Conservation (phyloP, 2,888 invertebrate species). For the Phaedon cochleariae region DNA sequence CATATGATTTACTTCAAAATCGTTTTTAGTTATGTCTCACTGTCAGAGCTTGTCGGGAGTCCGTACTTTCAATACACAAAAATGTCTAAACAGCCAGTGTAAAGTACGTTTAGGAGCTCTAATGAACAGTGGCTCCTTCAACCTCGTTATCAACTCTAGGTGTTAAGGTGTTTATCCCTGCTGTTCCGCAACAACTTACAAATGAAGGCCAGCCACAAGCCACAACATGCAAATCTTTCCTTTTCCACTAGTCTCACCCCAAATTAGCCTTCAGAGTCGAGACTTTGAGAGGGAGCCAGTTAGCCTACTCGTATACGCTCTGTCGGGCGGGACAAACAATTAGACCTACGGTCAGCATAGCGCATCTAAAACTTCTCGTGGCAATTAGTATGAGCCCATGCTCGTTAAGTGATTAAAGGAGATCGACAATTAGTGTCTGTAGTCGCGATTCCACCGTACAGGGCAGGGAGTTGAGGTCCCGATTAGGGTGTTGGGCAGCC, state of each 20-base stretch:
- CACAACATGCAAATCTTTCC: not conserved
- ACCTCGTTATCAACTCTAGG: no score
- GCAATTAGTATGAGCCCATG: slow-evolving; percentile 8
- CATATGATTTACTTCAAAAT: no score
- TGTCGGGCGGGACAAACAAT: slow-evolving; percentile 14
- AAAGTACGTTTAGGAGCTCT: no score
- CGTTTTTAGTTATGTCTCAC: no score
- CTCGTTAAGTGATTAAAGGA: slow-evolving; percentile 10
- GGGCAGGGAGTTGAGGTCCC: no score
- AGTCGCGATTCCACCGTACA: not conserved
- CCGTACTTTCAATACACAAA: no score
- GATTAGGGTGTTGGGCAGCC: no score
- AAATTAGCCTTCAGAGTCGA: not conserved
- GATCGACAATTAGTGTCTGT: not conserved
- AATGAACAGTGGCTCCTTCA: no score
- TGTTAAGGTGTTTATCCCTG: not conserved
- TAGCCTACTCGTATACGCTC: no score
- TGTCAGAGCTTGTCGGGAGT: no score
- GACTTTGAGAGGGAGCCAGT: no score
- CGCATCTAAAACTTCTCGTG: not conserved
- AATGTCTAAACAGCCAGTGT: no score
- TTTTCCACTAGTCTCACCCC: not conserved
- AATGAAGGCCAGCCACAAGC: not conserved
- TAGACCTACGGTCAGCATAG: slow-evolving; percentile 12
- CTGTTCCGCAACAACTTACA: not conserved